Percentiles rank a stretch among this genome's conserved stretches.
These are phyloP conservation scores for Phoxinus phoxinus DNA, from an alignment of 2,113 vertebrate genomes.

Conservation along the genomic window DNA sequence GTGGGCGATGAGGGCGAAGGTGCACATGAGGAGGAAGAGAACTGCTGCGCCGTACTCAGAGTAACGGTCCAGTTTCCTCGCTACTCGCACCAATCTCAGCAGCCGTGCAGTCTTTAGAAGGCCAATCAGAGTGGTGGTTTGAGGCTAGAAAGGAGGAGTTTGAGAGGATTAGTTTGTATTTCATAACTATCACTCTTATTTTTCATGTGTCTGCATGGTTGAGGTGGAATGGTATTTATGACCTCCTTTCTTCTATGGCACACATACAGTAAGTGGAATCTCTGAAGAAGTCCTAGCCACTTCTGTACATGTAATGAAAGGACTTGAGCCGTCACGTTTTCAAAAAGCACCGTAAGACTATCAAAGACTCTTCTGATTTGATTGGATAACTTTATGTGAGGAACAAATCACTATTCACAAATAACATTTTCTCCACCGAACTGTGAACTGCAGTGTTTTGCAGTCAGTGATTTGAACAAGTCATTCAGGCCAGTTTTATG, in stretches of 20 bases:
- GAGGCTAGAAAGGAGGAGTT: slow-evolving; percentile 63
- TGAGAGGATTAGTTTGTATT: not conserved
- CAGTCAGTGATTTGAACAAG: not conserved
- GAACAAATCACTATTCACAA: not conserved
- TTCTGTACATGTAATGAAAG: not conserved
- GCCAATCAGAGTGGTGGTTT: slow-evolving; percentile 87
- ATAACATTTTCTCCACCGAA: not conserved
- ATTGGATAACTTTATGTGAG: not conserved
- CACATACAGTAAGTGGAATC: not conserved
- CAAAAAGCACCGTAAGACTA: not conserved
- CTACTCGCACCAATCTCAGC: slow-evolving; percentile 89
- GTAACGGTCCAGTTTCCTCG: slow-evolving; percentile 92
- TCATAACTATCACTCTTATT: not conserved
- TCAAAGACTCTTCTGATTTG: not conserved
- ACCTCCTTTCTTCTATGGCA: not conserved
- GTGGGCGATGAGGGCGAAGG: slow-evolving; percentile 92
- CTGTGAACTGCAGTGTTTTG: not conserved
- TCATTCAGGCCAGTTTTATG: not conserved
- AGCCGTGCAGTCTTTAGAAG: slow-evolving; percentile 92
- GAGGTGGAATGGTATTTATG: not conserved
- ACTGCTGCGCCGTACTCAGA: slow-evolving; percentile 92
- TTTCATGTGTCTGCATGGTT: not conserved
- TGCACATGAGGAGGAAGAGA: slow-evolving; percentile 94
- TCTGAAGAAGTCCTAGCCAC: not conserved
- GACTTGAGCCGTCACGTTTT: not conserved